These are phyloP conservation scores for Ennomos fuscantarius DNA, from an alignment of 2,888 invertebrate genomes.

Conservation along the genomic window DNA sequence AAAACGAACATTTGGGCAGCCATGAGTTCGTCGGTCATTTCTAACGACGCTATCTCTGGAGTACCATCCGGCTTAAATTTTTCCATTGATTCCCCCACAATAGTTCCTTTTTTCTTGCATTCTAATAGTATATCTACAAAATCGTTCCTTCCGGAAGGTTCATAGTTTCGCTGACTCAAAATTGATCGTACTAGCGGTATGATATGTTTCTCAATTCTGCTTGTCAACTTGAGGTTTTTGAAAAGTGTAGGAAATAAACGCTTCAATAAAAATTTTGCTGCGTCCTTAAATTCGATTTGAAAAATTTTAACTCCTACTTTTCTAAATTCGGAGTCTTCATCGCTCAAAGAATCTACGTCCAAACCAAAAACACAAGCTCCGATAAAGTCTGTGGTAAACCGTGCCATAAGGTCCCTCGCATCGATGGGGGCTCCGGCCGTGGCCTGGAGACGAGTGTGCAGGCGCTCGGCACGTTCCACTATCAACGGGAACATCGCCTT, in stretches of 20 bases:
- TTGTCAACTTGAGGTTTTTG: slow-evolving; percentile 45
- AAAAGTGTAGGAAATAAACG: slow-evolving; percentile 50
- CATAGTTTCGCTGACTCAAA: slow-evolving; percentile 54
- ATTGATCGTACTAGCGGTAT: slow-evolving; percentile 52
- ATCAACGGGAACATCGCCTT: slow-evolving; percentile 67
- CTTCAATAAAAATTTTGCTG: slow-evolving; percentile 48
- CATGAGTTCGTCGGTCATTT: slow-evolving; percentile 53
- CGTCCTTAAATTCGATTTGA: slow-evolving; percentile 35
- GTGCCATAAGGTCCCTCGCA: slow-evolving; percentile 64
- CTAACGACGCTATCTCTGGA: slow-evolving; percentile 46
- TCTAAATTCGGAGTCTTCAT: slow-evolving; percentile 58
- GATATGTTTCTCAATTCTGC: slow-evolving; percentile 50
- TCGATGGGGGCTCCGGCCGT: slow-evolving; percentile 49
- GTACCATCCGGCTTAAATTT: slow-evolving; percentile 52
- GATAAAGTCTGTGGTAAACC: slow-evolving; percentile 65
- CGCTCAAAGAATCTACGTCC: slow-evolving; percentile 56
- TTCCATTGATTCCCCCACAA: slow-evolving; percentile 58
- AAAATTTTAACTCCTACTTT: slow-evolving; percentile 57
- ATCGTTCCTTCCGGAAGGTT: slow-evolving; percentile 58
- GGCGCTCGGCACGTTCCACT: slow-evolving; percentile 56
- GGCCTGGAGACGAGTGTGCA: slow-evolving; percentile 46
- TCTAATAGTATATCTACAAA: slow-evolving; percentile 62
- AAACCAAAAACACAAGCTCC: slow-evolving; percentile 65
- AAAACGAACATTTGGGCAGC: slow-evolving; percentile 62
- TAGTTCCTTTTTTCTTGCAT: slow-evolving; percentile 52